Conservation (phyloP, 2,888 invertebrate species). For the Dynastes hyllus region DNA sequence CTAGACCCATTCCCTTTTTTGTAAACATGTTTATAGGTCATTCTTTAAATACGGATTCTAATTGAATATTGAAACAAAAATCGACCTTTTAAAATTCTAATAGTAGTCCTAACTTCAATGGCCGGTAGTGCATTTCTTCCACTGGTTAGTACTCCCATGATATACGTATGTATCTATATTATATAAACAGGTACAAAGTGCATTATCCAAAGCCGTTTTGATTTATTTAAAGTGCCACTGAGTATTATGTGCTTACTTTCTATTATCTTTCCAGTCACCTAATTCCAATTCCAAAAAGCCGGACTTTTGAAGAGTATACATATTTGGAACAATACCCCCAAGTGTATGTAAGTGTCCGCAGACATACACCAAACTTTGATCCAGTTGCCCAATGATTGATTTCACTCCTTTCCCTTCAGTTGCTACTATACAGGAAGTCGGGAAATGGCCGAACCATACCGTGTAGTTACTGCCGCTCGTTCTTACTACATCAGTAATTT, state of each 20-base stretch:
- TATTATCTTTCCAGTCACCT: slow-evolving; percentile 94
- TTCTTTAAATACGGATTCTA: too few species aligned
- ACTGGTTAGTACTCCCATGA: too few species aligned
- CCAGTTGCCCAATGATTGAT: slow-evolving; percentile 75
- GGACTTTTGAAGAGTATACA: slow-evolving; percentile 89
- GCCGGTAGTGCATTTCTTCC: too few species aligned
- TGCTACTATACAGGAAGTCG: slow-evolving; percentile 88
- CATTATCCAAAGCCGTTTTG: too few species aligned
- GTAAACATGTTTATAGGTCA: too few species aligned
- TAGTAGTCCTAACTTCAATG: too few species aligned
- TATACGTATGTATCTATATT: too few species aligned
- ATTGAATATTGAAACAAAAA: too few species aligned
- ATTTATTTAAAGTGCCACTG: too few species aligned
- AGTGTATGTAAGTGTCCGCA: slow-evolving; percentile 94
- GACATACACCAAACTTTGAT: slow-evolving; percentile 82
- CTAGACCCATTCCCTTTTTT: too few species aligned
- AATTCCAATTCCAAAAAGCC: slow-evolving; percentile 92
- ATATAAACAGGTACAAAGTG: too few species aligned
- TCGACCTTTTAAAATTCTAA: too few species aligned
- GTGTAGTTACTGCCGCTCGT: slow-evolving; percentile 75
- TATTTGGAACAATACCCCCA: slow-evolving; percentile 84
- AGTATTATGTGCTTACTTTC: slow-evolving; percentile 75
- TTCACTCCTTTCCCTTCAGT: slow-evolving; percentile 70
- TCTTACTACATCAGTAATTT: slow-evolving; percentile 75
- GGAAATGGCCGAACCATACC: slow-evolving; percentile 93